A percentile compares a stretch with the other conserved stretches of the same genome.
Evolutionary conservation across 2,797 vertebrate genomes (phyloP).

Genomic region (Lateolabrax maculatus): DNA sequence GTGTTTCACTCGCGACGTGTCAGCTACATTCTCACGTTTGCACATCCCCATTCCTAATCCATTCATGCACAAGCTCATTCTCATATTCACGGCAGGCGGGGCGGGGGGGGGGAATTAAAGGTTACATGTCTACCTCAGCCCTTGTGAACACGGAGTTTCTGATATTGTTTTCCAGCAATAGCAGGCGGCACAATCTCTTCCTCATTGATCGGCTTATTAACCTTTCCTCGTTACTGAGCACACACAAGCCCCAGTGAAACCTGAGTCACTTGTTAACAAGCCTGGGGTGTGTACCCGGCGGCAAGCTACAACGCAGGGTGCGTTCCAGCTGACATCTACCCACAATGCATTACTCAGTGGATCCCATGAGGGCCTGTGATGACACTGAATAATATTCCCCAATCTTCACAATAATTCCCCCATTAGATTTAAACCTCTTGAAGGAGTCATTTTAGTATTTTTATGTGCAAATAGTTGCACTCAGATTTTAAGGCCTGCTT

Average conservation of each 20-base stretch:
- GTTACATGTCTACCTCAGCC: constrained; percentile 26
- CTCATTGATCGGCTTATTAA: constrained; percentile 80
- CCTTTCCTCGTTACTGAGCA: constrained; percentile 71
- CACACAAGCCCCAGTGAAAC: constrained; percentile 45
- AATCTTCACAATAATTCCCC: constrained; percentile 12
- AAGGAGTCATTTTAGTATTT: constrained; percentile 13
- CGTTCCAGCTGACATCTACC: constrained; percentile 39
- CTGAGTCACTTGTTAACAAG: constrained; percentile 73
- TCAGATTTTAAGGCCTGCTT: constrained; percentile 5
- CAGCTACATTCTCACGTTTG: constrained; percentile 19
- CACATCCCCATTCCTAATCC: constrained; percentile 38
- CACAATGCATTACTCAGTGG: constrained; percentile 33
- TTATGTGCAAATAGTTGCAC: constrained; percentile 11
- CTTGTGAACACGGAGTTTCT: constrained; percentile 6
- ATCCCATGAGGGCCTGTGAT: constrained; percentile 12
- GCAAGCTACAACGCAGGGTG: constrained; percentile 14
- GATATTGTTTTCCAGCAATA: constrained; percentile 52
- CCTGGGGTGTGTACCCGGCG: constrained; percentile 38
- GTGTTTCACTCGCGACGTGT: constrained; percentile 60
- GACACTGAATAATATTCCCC: constrained; percentile 12
- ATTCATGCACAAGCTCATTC: constrained; percentile 21
- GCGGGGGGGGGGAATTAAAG: constrained; percentile 32
- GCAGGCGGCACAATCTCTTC: constrained; percentile 36
- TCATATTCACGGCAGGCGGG: not conserved
- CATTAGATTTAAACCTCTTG: not conserved